Conservation (phyloP, 2,797 vertebrate genomes). For the Amblyraja radiata region DNA sequence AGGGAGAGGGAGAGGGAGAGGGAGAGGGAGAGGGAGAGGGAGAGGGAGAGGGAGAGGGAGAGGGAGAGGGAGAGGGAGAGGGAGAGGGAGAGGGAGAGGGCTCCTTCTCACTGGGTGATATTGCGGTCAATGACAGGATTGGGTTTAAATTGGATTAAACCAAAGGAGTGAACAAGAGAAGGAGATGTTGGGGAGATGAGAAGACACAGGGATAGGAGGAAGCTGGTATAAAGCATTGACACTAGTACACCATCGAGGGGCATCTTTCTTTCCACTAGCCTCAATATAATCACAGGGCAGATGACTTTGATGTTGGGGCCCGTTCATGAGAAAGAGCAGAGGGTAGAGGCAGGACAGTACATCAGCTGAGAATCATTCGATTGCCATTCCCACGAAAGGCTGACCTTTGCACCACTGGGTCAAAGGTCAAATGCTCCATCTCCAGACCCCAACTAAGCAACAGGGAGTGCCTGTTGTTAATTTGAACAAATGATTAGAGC, state of each 20-base stretch:
- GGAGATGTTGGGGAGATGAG: no score
- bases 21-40: not conserved
- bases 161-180: no score
- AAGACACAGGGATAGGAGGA: no score
- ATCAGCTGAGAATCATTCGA: not conserved
- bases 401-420: no score
- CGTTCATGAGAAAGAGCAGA: not conserved
- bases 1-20: not conserved
- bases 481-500: not conserved
- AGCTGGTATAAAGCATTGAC: no score
- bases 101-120: no score
- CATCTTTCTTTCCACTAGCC: not conserved
- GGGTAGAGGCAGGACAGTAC: not conserved
- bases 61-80: no score
- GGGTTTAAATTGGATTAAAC: no score
- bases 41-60: not conserved
- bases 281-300: not conserved
- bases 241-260: not conserved
- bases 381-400: no score
- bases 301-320: not conserved
- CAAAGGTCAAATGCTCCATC: not conserved
- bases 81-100: no score
- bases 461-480: not conserved
- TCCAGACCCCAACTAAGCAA: not conserved
- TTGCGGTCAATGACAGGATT: no score